These are phyloP conservation scores for Perdita meconis DNA, from an alignment of 2,888 invertebrate species.

Conservation along the genomic window DNA sequence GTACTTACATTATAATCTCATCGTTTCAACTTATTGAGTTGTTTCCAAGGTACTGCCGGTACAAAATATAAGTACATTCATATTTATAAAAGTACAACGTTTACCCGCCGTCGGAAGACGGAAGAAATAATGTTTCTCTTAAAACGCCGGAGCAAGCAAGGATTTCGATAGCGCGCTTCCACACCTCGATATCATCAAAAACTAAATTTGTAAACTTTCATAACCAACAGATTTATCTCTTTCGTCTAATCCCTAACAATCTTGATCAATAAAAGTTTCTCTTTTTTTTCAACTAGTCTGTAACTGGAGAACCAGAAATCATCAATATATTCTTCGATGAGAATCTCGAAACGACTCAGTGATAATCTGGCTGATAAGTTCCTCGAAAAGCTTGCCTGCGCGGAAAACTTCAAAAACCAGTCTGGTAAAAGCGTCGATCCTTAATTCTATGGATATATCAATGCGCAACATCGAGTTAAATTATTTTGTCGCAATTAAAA, in stretches of 20 bases:
- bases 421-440: conserved; percentile 56
- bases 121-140: conserved; percentile 62
- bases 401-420: conserved; percentile 53
- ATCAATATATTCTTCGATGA: conserved; percentile 2
- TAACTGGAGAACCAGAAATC: conserved; percentile 1
- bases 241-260: neutral
- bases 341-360: neutral
- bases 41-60: conserved; percentile 64
- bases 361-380: conserved; percentile 11
- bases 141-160: conserved; percentile 50
- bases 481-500: conserved; percentile 35
- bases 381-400: conserved; percentile 54
- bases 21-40: conserved; percentile 41
- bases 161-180: conserved; percentile 30
- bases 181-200: neutral
- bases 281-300: neutral
- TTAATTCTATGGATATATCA: conserved; percentile 47
- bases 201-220: conserved; percentile 5
- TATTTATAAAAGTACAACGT: conserved; percentile 80
- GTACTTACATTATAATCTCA: conserved; percentile 46
- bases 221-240: neutral
- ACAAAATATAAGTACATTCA: conserved; percentile 79
- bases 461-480: conserved; percentile 53
- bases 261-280: neutral
- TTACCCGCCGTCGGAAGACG: conserved; percentile 59